A percentile compares a stretch with the other conserved stretches of the same genome.
These are phyloP conservation scores for Gymnobelideus leadbeateri DNA, from an alignment of 2,113 vertebrate genomes.

Conservation along the genomic window DNA sequence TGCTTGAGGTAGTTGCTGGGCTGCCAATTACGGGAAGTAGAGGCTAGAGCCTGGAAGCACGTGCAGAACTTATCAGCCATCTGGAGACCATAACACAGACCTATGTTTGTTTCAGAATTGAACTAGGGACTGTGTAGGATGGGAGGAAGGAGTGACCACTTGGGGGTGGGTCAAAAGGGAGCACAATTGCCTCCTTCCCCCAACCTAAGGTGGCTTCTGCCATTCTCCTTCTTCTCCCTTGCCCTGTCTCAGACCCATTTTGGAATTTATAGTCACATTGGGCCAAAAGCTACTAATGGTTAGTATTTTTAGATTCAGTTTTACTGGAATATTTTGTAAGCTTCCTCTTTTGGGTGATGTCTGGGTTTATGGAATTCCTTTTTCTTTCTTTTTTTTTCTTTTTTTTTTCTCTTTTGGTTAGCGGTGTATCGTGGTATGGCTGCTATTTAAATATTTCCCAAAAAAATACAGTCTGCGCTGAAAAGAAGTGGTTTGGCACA, in stretches of 20 bases:
- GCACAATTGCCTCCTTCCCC: not conserved
- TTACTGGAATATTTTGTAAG: constrained; percentile 71
- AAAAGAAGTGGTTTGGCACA: constrained; percentile 84
- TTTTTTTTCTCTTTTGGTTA: constrained; percentile 72
- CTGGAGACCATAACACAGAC: not conserved
- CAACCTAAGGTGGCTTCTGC: not conserved
- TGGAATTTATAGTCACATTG: not conserved
- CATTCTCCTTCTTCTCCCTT: not conserved
- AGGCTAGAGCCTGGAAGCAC: not conserved
- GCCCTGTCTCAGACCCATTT: not conserved
- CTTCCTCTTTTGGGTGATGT: constrained; percentile 45
- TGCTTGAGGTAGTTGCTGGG: not conserved
- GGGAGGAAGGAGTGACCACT: not conserved
- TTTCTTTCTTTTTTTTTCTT: constrained; percentile 30
- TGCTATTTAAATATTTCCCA: constrained; percentile 80
- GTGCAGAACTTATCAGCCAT: not conserved
- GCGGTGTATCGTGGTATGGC: constrained; percentile 61
- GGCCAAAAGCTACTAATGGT: constrained; percentile 11
- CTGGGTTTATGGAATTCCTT: constrained; percentile 53
- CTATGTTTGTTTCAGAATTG: not conserved
- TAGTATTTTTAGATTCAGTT: constrained; percentile 58
- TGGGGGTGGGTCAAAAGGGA: not conserved
- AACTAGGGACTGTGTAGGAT: not conserved
- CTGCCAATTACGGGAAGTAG: not conserved
- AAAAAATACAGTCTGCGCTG: constrained; percentile 75